Conservation (phyloP, 92 coral and sea anemone genomes). For the Pocillopora grandis region DNA sequence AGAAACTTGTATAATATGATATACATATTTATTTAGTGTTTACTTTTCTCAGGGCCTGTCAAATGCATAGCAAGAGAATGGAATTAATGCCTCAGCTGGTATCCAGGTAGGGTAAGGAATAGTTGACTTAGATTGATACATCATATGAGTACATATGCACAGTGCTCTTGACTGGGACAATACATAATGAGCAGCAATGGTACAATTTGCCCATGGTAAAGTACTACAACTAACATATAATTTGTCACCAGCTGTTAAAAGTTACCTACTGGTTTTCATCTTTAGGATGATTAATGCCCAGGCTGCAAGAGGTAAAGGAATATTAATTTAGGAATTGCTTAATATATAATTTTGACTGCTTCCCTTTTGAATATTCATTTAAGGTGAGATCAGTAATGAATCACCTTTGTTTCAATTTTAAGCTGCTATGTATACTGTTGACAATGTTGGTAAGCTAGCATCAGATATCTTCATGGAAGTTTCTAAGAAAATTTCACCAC, state of each 20-base stretch:
- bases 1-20: background rate
- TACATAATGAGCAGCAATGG: no score
- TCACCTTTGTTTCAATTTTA: background rate
- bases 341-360: no score
- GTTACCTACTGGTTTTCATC: no score
- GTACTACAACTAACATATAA: no score
- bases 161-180: no score
- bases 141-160: background rate
- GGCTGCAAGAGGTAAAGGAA: no score
- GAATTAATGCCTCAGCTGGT: conserved; percentile 83
- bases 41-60: conserved; percentile 64
- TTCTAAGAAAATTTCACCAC: conserved; percentile 59
- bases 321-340: no score
- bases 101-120: conserved; percentile 81
- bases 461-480: conserved; percentile 72
- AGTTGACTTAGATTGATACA: background rate
- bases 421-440: conserved; percentile 78
- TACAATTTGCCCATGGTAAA: no score
- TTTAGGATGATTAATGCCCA: no score
- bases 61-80: conserved; percentile 80
- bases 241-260: no score
- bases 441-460: conserved; percentile 75
- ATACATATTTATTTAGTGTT: background rate
- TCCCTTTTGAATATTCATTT: no score
- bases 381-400: background rate